These are phyloP conservation scores for Oryzias dopingdopingensis DNA, from an alignment of 2,797 vertebrate species.

Conservation along the genomic window DNA sequence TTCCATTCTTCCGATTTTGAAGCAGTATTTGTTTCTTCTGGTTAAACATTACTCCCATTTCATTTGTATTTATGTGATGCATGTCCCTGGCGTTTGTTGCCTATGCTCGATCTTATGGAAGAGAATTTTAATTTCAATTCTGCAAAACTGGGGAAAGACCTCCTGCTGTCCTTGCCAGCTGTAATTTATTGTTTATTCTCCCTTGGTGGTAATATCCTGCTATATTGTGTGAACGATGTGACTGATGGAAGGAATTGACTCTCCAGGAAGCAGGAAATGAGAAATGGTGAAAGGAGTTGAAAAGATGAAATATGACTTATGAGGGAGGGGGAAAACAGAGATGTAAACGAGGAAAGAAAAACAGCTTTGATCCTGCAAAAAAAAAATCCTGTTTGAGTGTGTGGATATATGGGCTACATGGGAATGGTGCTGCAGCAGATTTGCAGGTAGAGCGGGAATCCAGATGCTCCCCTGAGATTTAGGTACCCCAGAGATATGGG, in stretches of 20 bases:
- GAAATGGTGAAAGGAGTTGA: slow-evolving; percentile 45
- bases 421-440: not conserved
- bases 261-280: slow-evolving; percentile 50
- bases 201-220: slow-evolving; percentile 52
- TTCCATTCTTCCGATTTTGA: no score
- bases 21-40: no score
- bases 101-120: slow-evolving; percentile 10
- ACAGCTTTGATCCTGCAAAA: slow-evolving; percentile 12
- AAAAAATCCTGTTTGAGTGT: slow-evolving; percentile 12
- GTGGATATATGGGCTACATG: slow-evolving; percentile 11
- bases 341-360: slow-evolving; percentile 9
- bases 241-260: slow-evolving; percentile 34
- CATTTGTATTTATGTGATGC: slow-evolving; percentile 6
- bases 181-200: slow-evolving; percentile 59
- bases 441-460: not conserved
- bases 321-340: not conserved
- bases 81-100: slow-evolving; percentile 2
- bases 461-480: no score
- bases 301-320: slow-evolving; percentile 37
- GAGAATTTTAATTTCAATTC: slow-evolving; percentile 39
- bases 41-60: no score
- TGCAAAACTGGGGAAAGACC: slow-evolving; percentile 32
- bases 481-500: not conserved
- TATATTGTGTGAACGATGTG: slow-evolving; percentile 34
- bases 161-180: slow-evolving; percentile 33